Base-by-base conservation (phyloP, 2,113 vertebrate species). In the Dicentrarchus labrax region DNA sequence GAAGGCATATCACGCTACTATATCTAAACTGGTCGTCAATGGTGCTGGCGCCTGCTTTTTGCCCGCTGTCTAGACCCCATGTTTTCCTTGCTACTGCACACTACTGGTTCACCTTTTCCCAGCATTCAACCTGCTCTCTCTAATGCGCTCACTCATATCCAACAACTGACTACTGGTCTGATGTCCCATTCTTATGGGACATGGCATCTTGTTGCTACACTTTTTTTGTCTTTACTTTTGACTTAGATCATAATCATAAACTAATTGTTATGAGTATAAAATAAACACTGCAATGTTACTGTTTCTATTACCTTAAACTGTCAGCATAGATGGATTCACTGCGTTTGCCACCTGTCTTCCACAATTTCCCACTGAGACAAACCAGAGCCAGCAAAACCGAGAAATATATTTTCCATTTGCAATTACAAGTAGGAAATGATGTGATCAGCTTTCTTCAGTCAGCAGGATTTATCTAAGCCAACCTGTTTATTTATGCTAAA, bases 1-100 rank as follows among this genome's bases (percentile, higher is more conserved):
- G 71, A 79, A 69, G 50, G 87, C 88, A 86, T 89, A 91, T 86
- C 87, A 85, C 68, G 51, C 91, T 85, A 79, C 94, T 89, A 90
- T 87, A 92, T 89, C 87, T 87, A 90, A 92, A 90, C 82, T 80
- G 83, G 85, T 83, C 72, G 84, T 89, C 73, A 45, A 78, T 12
- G 39, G 64, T 45, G 70, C 73, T 74, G 93, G 90, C 90, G 88
- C 92, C 92, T 87, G 70, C 54, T 80, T 80, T 76, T 67, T 82
- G 77, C 82, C 68, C 5, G 0, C 71, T 22, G 86, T 91, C 91
- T 86, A 69, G 83, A 86, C 86, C 73, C 47, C 10, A 4, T 16
- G 53, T 72, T 84, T 57, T 86, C 24, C 16, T 66, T 70, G 76
- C 57, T 75, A 54, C 71, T 72, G 24, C 57, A 51, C 64, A 53